A percentile compares a stretch with the other conserved stretches of the same genome.
Conservation (phyloP, 2,113 vertebrate genomes). For the Atractosteus spatula region DNA sequence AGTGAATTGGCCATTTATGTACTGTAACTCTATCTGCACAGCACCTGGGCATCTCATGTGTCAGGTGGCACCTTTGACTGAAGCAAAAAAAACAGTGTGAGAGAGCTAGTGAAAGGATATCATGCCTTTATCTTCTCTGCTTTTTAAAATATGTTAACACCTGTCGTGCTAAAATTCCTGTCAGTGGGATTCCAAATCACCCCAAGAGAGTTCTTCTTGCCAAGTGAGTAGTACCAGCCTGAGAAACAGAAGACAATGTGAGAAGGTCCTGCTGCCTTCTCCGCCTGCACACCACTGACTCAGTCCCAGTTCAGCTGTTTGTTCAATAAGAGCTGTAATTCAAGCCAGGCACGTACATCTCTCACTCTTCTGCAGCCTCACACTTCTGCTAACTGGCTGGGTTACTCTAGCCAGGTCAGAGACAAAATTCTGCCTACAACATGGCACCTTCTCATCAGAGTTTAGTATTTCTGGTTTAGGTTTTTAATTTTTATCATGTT, state of each 20-base stretch:
- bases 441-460: constrained; percentile 1
- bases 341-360: constrained; percentile 82
- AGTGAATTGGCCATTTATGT: constrained; percentile 62
- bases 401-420: constrained; percentile 77
- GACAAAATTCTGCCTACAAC: constrained; percentile 25
- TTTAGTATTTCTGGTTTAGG: not conserved
- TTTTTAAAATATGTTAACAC: constrained; percentile 70
- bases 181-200: constrained; percentile 81
- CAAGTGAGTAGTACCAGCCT: constrained; percentile 85
- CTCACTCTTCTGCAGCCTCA: constrained; percentile 73
- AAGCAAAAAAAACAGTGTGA: constrained; percentile 28
- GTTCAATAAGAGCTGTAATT: constrained; percentile 88
- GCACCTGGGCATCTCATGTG: constrained; percentile 79
- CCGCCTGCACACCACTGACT: constrained; percentile 77
- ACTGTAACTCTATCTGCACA: constrained; percentile 75
- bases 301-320: constrained; percentile 90
- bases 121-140: constrained; percentile 70
- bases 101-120: constrained; percentile 46
- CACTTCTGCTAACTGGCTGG: constrained; percentile 65
- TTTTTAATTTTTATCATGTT: not conserved
- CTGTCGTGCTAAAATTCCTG: constrained; percentile 83
- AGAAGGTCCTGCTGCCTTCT: constrained; percentile 83
- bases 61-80: constrained; percentile 78
- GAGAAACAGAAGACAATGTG: constrained; percentile 84
- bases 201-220: constrained; percentile 82